Evolutionary conservation across 2,888 invertebrate species (phyloP).

Genomic region (Drosophila multiciliata): DNA sequence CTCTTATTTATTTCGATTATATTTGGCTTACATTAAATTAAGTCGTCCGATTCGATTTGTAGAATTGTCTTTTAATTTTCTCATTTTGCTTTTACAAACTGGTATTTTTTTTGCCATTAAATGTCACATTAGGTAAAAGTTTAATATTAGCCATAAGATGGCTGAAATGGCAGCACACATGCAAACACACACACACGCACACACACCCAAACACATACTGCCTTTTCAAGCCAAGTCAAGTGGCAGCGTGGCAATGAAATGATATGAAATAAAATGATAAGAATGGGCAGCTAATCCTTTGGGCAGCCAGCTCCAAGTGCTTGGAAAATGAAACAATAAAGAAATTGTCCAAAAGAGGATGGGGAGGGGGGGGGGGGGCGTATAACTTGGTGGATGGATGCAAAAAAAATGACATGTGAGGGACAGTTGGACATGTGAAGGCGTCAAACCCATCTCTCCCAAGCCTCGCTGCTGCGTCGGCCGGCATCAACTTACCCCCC

Average conservation of each 20-base stretch:
- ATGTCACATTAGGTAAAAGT: neutral
- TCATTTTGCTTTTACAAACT: neutral
- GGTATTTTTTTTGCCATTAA: neutral
- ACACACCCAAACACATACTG: conserved; percentile 21
- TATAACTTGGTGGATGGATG: neutral
- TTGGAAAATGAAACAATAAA: conserved; percentile 31
- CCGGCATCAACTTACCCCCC: neutral
- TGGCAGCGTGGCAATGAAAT: conserved; percentile 39
- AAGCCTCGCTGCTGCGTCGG: neutral
- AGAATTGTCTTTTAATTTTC: neutral
- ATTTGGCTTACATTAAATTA: neutral
- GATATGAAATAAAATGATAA: conserved; percentile 33
- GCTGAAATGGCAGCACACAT: conserved; percentile 1
- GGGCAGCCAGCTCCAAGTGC: conserved; percentile 25
- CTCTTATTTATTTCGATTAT: neutral
- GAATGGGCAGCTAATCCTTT: conserved; percentile 45
- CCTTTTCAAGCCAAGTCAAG: conserved; percentile 29
- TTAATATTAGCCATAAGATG: neutral
- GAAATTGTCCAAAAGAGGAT: conserved; percentile 16
- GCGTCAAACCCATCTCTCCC: conserved; percentile 2
- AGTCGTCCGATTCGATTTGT: neutral
- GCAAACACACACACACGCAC: neutral
- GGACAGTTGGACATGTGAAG: conserved; percentile 37
- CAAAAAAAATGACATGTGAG: conserved; percentile 43
- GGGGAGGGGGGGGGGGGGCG: neutral